A percentile compares a stretch with the other conserved stretches of the same genome.
These are phyloP conservation scores for Psylliodes chrysocephalus DNA, from an alignment of 2,888 invertebrate genomes.

Conservation along the genomic window DNA sequence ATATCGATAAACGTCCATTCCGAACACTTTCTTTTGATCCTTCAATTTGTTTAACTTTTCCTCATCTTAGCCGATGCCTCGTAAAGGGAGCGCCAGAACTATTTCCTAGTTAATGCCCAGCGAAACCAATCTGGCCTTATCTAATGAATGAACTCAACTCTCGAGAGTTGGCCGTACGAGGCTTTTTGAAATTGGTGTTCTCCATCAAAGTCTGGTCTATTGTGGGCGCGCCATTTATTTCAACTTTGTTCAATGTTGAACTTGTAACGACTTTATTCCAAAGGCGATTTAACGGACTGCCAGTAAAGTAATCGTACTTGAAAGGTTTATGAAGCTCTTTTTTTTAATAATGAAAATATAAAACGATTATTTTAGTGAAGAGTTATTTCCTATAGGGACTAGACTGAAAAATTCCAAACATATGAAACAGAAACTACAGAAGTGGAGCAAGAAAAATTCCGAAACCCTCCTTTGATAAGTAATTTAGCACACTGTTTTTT, in stretches of 20 bases:
- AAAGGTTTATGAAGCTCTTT: slow-evolving; percentile 16
- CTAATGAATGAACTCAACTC: slow-evolving; percentile 35
- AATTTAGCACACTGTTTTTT: too few species aligned
- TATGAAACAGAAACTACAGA: too few species aligned
- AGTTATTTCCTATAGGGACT: too few species aligned
- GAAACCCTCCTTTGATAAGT: too few species aligned
- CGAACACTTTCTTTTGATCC: slow-evolving; percentile 15
- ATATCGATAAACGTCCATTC: slow-evolving; percentile 6
- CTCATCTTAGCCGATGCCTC: slow-evolving; percentile 12
- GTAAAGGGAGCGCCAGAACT: slow-evolving; percentile 29
- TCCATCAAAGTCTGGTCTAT: slow-evolving; percentile 54
- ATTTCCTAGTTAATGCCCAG: slow-evolving; percentile 28
- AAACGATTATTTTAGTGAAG: too few species aligned
- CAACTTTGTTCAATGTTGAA: slow-evolving; percentile 48
- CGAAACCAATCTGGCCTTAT: slow-evolving; percentile 30
- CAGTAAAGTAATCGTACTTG: slow-evolving; percentile 10
- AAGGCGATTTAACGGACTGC: slow-evolving; percentile 47
- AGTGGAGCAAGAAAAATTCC: too few species aligned
- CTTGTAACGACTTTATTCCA: slow-evolving; percentile 49
- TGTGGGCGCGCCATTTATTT: slow-evolving; percentile 52
- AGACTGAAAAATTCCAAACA: too few species aligned
- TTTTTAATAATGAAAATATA: slow-evolving; percentile 3
- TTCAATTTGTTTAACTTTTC: slow-evolving; percentile 25
- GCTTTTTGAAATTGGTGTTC: slow-evolving; percentile 48
- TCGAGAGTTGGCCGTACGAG: slow-evolving; percentile 27